A percentile compares a stretch with the other conserved stretches of the same genome.
Evolutionary conservation across 1,140 invertebrate species (phyloP).

Genomic region (Drosophila sechellia): DNA sequence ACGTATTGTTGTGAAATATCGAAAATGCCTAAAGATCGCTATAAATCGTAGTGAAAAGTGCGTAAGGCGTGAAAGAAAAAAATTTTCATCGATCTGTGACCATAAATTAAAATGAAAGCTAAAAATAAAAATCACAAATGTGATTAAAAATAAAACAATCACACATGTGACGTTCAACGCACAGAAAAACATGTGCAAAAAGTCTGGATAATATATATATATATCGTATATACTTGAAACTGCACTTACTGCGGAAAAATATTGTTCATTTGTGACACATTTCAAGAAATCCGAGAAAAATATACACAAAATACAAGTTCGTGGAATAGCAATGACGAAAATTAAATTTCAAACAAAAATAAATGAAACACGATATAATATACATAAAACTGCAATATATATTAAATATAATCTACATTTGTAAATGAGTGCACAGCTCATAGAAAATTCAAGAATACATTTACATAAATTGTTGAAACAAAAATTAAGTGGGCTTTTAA

Average conservation of each 20-base stretch:
- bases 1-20: slow-evolving; percentile 61
- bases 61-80: slow-evolving; percentile 49
- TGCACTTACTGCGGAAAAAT: slow-evolving; percentile 6
- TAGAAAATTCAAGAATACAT: slow-evolving; percentile 47
- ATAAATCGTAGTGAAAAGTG: slow-evolving; percentile 55
- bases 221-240: neutral
- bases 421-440: slow-evolving; percentile 11
- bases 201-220: slow-evolving; percentile 6
- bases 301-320: neutral
- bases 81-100: slow-evolving; percentile 32
- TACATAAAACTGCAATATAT: slow-evolving; percentile 7
- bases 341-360: neutral
- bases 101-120: slow-evolving; percentile 39
- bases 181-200: slow-evolving; percentile 25
- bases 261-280: neutral
- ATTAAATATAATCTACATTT: neutral
- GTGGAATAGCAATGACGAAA: neutral
- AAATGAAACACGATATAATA: slow-evolving; percentile 9
- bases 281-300: neutral
- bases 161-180: slow-evolving; percentile 35
- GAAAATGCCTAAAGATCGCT: slow-evolving; percentile 45
- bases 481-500: slow-evolving; percentile 41
- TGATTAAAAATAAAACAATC: slow-evolving; percentile 40
- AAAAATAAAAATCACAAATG: slow-evolving; percentile 41
- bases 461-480: slow-evolving; percentile 48